phyloP scores from a whole-genome alignment of 2,113 vertebrate genomes.

The Lagenorhynchus albirostris region DNA sequence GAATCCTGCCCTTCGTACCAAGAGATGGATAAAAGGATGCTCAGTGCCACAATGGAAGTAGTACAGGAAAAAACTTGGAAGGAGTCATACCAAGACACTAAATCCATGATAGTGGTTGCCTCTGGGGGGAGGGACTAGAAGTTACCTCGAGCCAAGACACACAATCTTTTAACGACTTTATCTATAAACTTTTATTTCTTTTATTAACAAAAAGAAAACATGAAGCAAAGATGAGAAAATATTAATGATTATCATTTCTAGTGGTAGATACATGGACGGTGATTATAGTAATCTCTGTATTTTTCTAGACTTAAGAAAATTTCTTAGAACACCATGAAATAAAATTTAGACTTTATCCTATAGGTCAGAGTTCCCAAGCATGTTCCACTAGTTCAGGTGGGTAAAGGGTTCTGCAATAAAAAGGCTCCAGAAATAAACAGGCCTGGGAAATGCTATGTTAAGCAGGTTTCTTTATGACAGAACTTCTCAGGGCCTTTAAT shows the following conservation, averaged over 20 bases:
- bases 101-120: not conserved
- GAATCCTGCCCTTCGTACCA: not conserved
- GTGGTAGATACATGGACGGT: not conserved
- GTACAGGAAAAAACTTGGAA: not conserved
- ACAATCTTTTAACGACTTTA: not conserved
- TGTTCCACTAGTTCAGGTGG: not conserved
- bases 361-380: not conserved
- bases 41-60: not conserved
- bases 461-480: not conserved
- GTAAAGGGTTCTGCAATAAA: not conserved
- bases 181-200: not conserved
- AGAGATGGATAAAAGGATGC: not conserved
- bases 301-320: not conserved
- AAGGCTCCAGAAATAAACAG: not conserved
- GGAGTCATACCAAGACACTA: not conserved
- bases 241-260: not conserved
- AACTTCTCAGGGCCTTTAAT: not conserved
- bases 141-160: not conserved
- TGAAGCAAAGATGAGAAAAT: constrained; percentile 13
- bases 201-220: not conserved
- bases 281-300: not conserved
- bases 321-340: not conserved
- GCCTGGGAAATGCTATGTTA: not conserved
- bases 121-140: not conserved
- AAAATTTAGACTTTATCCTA: not conserved